Conservation (phyloP, 2,888 invertebrate genomes). For the Apamea monoglypha region DNA sequence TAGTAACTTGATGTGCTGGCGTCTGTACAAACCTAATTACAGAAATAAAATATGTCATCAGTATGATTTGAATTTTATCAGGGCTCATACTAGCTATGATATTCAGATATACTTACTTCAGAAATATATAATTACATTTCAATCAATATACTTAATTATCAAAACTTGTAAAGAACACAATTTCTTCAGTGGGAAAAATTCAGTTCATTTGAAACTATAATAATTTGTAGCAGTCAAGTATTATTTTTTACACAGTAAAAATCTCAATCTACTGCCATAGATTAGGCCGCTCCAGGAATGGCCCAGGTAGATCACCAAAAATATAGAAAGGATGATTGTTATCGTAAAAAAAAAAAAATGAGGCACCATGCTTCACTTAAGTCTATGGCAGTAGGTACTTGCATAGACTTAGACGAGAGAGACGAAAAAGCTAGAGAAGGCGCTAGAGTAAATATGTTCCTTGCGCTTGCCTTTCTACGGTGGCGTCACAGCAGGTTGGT, state of each 20-base stretch:
- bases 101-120: not conserved
- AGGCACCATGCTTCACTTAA: not conserved
- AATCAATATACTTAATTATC: not conserved
- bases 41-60: no score
- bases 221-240: not conserved
- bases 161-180: not conserved
- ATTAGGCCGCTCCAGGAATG: not conserved
- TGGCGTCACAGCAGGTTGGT: slow-evolving; percentile 24
- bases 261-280: not conserved
- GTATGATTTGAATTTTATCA: no score
- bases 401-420: not conserved
- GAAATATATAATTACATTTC: not conserved
- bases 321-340: not conserved
- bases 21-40: no score
- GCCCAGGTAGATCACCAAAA: not conserved
- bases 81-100: not conserved
- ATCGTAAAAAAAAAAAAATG: not conserved
- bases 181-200: not conserved
- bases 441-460: no score
- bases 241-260: not conserved
- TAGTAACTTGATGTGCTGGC: no score
- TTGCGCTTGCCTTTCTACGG: not conserved
- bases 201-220: not conserved
- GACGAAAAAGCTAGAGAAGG: not conserved
- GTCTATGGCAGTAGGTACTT: not conserved